Percentiles rank a stretch among this genome's conserved stretches.
phyloP scores from a whole-genome alignment of 2,888 invertebrate genomes.

The Stomorhina lunata region DNA sequence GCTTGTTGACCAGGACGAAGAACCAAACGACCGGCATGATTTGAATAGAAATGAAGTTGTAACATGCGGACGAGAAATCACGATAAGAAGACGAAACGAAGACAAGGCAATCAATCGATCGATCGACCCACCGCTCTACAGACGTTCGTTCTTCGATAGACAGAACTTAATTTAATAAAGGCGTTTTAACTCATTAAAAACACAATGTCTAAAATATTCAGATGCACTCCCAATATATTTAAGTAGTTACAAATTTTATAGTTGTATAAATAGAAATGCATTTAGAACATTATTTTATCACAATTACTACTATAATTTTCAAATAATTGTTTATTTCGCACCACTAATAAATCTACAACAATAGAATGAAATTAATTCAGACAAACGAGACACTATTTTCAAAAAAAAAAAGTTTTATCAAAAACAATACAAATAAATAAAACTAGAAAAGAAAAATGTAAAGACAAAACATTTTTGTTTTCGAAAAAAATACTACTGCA shows the following conservation, averaged over 20 bases:
- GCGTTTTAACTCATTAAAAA: conserved; percentile 41
- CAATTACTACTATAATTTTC: conserved; percentile 31
- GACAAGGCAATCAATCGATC: not conserved
- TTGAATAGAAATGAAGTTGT: conserved; percentile 91
- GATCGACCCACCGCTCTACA: no score
- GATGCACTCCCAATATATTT: no score
- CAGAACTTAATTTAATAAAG: conserved; percentile 30
- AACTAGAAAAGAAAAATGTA: not conserved
- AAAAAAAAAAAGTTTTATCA: not conserved
- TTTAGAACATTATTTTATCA: conserved; percentile 35
- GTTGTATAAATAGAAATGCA: conserved; percentile 50
- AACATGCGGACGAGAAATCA: conserved; percentile 83
- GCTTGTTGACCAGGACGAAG: conserved; percentile 80
- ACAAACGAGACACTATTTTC: not conserved
- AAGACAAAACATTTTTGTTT: not conserved
- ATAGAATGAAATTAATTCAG: conserved; percentile 8
- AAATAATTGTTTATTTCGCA: conserved; percentile 46
- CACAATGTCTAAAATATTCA: no score
- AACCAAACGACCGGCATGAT: conserved; percentile 85
- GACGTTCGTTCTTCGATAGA: not conserved
- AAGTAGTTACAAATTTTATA: no score
- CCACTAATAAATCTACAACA: conserved; percentile 33
- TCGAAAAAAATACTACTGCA: conserved; percentile 31
- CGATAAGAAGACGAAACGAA: not conserved
- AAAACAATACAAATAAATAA: not conserved